Conservation (phyloP, 1,140 invertebrate genomes). For the Laodelphax striatellus region DNA sequence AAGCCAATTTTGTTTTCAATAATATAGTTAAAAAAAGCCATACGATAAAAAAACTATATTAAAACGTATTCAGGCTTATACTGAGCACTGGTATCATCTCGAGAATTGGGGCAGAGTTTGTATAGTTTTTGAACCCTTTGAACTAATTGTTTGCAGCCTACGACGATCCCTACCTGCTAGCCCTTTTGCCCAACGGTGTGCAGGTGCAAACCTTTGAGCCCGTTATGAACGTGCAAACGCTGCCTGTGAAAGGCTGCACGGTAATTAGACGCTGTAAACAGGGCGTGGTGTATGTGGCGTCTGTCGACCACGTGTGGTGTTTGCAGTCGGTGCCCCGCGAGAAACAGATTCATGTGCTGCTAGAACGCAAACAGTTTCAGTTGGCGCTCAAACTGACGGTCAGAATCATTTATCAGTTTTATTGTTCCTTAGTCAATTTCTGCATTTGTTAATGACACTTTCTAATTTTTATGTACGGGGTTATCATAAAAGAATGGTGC, state of each 20-base stretch:
- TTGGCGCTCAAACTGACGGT: slow-evolving; percentile 87
- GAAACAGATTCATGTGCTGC: slow-evolving; percentile 66
- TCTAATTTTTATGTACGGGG: too few relatives aligned
- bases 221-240: slow-evolving; percentile 58
- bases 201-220: slow-evolving; percentile 68
- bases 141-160: slow-evolving; percentile 47
- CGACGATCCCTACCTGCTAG: slow-evolving; percentile 83
- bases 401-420: slow-evolving; percentile 30
- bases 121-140: neutral
- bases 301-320: slow-evolving; percentile 76
- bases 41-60: too few relatives aligned
- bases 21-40: too few relatives aligned
- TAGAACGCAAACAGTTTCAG: slow-evolving; percentile 85
- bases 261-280: slow-evolving; percentile 47
- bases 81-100: too few relatives aligned
- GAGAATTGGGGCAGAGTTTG: neutral
- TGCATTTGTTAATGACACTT: too few relatives aligned
- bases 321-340: slow-evolving; percentile 63
- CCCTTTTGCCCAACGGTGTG: slow-evolving; percentile 64
- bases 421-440: too few relatives aligned
- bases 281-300: slow-evolving; percentile 76
- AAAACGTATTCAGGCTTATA: too few relatives aligned
- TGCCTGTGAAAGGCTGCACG: slow-evolving; percentile 56
- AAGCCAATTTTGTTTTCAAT: too few relatives aligned
- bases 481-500: too few relatives aligned